phyloP scores from a whole-genome alignment of 2,797 vertebrate species.

The Ctenopoma multispine region DNA sequence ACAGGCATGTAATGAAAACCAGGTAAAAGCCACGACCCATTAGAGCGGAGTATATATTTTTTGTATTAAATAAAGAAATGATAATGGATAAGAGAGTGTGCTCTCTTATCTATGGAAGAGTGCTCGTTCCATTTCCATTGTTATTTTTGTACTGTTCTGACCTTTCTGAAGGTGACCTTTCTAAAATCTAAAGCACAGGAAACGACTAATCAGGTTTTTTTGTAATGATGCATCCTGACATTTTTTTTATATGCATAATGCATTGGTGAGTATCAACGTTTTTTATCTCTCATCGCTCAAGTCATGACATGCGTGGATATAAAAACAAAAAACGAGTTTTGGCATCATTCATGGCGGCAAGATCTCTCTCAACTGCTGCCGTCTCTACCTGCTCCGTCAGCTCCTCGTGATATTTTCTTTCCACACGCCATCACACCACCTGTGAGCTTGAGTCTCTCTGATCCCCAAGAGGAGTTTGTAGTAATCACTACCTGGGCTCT shows the following conservation, averaged over 20 bases:
- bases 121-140: background rate
- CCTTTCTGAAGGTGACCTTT: conserved; percentile 34
- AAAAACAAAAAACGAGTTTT: background rate
- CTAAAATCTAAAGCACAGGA: conserved; percentile 5
- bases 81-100: background rate
- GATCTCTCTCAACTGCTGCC: conserved; percentile 5
- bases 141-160: conserved; percentile 14
- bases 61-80: conserved; percentile 7
- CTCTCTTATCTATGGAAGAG: background rate
- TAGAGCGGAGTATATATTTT: background rate
- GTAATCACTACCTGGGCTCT: conserved; percentile 21
- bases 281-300: background rate
- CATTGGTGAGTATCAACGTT: conserved; percentile 1
- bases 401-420: conserved; percentile 12
- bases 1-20: background rate
- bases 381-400: conserved; percentile 18
- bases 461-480: conserved; percentile 28
- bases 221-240: background rate
- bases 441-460: conserved; percentile 28
- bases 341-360: background rate
- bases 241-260: background rate
- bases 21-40: conserved; percentile 1
- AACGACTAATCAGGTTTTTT: background rate
- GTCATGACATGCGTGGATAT: background rate
- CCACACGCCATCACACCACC: conserved; percentile 18